Base-by-base conservation (phyloP, 2,797 vertebrate species). In the Delichon dasypus region DNA sequence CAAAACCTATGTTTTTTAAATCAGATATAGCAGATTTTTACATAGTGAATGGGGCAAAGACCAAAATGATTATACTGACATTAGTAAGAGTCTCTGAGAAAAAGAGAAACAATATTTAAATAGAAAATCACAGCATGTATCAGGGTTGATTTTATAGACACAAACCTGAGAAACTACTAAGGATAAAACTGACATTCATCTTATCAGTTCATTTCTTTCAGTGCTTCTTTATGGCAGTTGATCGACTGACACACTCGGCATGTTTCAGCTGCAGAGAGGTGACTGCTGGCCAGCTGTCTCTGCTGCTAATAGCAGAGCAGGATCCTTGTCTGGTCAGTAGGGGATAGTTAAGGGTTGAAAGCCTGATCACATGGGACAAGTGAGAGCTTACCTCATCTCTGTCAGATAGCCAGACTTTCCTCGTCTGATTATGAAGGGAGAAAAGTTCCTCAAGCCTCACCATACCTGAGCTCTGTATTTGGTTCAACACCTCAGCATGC, bases 261-360 rank as follows among this genome's bases (percentile, higher is more conserved):
- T 78, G 90, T 94, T 94, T 94, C n/a, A 94, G 77, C 92, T 94
- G 78, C 93, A 94, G 85, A 96, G 91, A 90, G 87, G 74, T 96
- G 92, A 95, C 94, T 96, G 60, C 91, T 93, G 81, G 97, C 95
- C 95, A 97, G 93, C 96, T 96, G 92, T 82, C 91, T 87, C 72
- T 97, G 84, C 51, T 93, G 91, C 94, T 89, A 93, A 27, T 82
- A 84, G 45, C 44, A 5, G 51, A 82, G 67, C 47, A 29, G 64
- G 73, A 45, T 93, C 72, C 91, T 82, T 53, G 40, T 62, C 73
- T 91, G 68, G 65, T 89, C 83, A 68, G 67, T 74, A 54, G 72
- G 80, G 66, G 64, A 81, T 36, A 17, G 82, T 76, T 95, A 90
- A 82, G 79, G 40, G 77, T 74, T 92, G 85, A 73, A 84, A 94